A percentile compares a stretch with the other conserved stretches of the same genome.
Evolutionary conservation across 2,797 vertebrate species (phyloP).

Genomic region (Gephyroberyx darwinii): DNA sequence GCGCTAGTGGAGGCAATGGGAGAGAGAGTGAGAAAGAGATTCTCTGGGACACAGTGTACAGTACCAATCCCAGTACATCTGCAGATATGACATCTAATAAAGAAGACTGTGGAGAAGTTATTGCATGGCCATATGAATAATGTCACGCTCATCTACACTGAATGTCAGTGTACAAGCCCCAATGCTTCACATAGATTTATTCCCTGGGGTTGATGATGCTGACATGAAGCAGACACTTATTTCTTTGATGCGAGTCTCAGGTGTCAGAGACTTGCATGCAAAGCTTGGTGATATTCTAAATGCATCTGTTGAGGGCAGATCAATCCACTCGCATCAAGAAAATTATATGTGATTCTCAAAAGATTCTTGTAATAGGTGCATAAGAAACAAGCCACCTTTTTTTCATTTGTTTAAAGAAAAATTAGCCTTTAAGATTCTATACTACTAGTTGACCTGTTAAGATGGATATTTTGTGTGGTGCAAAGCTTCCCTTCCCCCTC

Average conservation of each 20-base stretch:
- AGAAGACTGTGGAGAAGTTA: conserved; percentile 41
- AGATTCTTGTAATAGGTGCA: too few species aligned
- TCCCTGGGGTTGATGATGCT: conserved; percentile 6
- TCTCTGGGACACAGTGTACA: not conserved
- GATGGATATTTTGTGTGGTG: not conserved
- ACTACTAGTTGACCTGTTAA: too few species aligned
- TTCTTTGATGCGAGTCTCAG: not conserved
- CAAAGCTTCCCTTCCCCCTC: conserved; percentile 21
- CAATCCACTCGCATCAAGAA: not conserved
- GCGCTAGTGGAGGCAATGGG: conserved; percentile 40
- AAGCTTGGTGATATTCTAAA: conserved; percentile 13
- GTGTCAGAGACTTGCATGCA: not conserved
- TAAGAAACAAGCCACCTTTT: too few species aligned
- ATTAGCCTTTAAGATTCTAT: too few species aligned
- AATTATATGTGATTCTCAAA: too few species aligned
- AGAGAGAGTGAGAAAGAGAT: conserved; percentile 10
- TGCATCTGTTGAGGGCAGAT: not conserved
- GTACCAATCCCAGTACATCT: conserved; percentile 32
- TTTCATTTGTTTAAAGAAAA: too few species aligned
- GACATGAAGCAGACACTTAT: not conserved
- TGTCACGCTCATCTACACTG: conserved; percentile 46
- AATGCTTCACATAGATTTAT: conserved; percentile 25
- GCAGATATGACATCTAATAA: conserved; percentile 62
- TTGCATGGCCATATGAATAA: conserved; percentile 49
- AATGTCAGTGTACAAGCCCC: conserved; percentile 13